Conservation (phyloP, 2,888 invertebrate species). For the Nowickia ferox region DNA sequence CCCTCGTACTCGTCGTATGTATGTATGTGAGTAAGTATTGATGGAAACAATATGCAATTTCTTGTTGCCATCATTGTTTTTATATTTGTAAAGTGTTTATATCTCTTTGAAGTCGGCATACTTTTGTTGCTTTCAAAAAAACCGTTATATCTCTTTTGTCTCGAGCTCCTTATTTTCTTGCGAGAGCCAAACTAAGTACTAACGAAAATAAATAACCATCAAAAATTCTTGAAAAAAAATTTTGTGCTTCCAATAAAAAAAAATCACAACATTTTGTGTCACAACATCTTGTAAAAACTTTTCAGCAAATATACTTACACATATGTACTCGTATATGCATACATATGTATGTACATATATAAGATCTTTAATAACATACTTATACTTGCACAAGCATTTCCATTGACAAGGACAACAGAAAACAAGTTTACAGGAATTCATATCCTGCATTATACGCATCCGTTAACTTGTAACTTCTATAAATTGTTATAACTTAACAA, state of each 20-base stretch:
- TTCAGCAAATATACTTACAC: background rate
- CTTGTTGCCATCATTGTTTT: constrained; percentile 12
- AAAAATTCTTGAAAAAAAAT: constrained; percentile 1
- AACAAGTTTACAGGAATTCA: constrained; percentile 54
- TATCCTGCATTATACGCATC: constrained; percentile 65
- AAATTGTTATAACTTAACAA: constrained; percentile 23
- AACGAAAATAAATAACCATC: background rate
- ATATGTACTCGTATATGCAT: background rate
- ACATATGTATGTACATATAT: no score
- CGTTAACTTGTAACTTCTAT: constrained; percentile 55
- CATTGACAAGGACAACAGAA: constrained; percentile 52
- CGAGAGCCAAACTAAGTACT: background rate
- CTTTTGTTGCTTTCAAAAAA: constrained; percentile 5
- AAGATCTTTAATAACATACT: no score
- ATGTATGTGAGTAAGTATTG: constrained; percentile 7
- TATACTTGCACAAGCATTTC: background rate
- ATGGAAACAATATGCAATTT: constrained; percentile 12
- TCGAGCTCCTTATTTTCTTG: background rate
- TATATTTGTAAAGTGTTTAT: constrained; percentile 37
- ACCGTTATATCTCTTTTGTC: background rate
- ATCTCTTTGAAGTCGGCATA: constrained; percentile 23
- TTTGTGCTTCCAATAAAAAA: constrained; percentile 15
- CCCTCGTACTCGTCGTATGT: background rate
- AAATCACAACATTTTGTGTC: constrained; percentile 44
- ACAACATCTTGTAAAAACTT: constrained; percentile 16